phyloP scores from a whole-genome alignment of 2,797 vertebrate species.

The Liparis tanakae region DNA sequence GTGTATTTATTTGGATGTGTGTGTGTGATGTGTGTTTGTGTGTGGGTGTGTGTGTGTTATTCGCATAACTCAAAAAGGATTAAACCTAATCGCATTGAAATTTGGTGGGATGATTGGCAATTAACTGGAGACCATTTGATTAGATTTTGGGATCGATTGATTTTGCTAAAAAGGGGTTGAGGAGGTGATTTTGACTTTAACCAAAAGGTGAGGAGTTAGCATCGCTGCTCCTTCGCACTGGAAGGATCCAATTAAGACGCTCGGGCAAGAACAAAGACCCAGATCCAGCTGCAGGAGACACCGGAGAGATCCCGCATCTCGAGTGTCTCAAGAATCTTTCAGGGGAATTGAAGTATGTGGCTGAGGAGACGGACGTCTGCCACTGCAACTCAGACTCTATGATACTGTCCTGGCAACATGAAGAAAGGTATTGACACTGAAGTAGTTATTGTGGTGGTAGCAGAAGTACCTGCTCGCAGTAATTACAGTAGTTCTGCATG shows the following conservation, averaged over 20 bases:
- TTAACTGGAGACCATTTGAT: no score
- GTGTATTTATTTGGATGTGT: no score
- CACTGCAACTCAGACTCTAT: neutral
- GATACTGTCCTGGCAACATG: neutral
- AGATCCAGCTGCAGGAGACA: neutral
- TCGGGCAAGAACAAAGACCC: neutral
- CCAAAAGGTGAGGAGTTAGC: no score
- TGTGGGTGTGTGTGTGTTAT: no score
- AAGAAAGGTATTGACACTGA: neutral
- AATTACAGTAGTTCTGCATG: neutral
- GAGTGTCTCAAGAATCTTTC: neutral
- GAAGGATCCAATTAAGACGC: neutral
- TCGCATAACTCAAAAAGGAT: no score
- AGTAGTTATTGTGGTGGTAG: neutral
- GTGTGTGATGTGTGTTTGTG: no score
- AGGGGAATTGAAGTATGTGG: neutral
- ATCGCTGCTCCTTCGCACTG: neutral
- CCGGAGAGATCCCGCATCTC: no score
- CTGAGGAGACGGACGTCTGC: neutral
- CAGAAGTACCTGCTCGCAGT: neutral
- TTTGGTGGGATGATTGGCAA: no score
- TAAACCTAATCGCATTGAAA: no score
- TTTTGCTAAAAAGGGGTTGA: no score
- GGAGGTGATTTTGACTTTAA: no score
- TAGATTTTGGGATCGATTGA: no score